phyloP scores from a whole-genome alignment of 2,797 vertebrate genomes.

The Typhlichthys eigenmanni region DNA sequence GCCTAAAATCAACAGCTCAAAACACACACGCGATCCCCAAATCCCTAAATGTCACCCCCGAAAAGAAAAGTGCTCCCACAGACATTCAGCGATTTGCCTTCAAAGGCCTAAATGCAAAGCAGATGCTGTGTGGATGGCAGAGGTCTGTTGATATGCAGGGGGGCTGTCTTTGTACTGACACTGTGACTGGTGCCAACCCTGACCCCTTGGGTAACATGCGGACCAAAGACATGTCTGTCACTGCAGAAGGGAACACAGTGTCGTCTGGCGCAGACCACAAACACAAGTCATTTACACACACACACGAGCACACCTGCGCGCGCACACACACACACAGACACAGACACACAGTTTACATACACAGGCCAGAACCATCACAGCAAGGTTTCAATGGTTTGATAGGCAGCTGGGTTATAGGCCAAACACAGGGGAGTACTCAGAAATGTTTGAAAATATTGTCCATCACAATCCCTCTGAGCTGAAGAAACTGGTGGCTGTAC shows the following conservation, averaged over 20 bases:
- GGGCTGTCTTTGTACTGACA: constrained; percentile 52
- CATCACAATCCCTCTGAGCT: constrained; percentile 39
- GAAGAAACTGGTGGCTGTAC: constrained; percentile 16
- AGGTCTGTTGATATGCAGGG: constrained; percentile 42
- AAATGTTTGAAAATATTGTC: constrained; percentile 51
- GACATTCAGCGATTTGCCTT: constrained; percentile 39
- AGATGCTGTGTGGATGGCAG: constrained; percentile 61
- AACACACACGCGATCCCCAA: neutral
- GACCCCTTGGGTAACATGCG: constrained; percentile 50
- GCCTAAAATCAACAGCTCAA: too few relatives aligned
- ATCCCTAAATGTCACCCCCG: constrained; percentile 19
- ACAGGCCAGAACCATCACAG: constrained; percentile 42
- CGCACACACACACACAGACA: too few relatives aligned
- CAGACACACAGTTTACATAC: too few relatives aligned
- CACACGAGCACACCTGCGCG: too few relatives aligned
- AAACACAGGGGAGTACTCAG: constrained; percentile 46
- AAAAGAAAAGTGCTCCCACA: constrained; percentile 37
- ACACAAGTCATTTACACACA: constrained; percentile 47
- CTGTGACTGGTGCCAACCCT: constrained; percentile 60
- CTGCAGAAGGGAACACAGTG: constrained; percentile 54
- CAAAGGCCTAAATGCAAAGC: constrained; percentile 46
- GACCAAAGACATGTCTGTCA: constrained; percentile 70
- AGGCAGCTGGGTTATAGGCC: constrained; percentile 51
- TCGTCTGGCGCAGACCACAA: constrained; percentile 67
- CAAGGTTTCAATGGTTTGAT: constrained; percentile 20